Evolutionary conservation across 2,113 vertebrate genomes (phyloP).

Genomic region (Callorhinus ursinus): DNA sequence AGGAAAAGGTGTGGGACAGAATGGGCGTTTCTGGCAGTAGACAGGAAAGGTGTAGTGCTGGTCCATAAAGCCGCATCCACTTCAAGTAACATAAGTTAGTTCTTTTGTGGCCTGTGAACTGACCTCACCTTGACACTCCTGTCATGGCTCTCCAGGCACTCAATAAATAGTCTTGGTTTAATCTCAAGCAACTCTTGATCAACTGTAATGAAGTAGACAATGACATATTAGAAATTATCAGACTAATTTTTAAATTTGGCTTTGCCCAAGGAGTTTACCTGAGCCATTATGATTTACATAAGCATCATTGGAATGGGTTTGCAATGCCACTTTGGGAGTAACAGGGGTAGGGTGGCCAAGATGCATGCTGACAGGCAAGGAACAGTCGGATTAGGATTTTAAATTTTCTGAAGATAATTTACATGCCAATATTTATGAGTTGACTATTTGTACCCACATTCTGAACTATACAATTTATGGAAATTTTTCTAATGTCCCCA

Average conservation of each 20-base stretch:
- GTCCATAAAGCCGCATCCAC: background rate
- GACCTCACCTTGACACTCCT: background rate
- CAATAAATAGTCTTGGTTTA: slow-evolving; percentile 23
- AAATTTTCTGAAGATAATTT: slow-evolving; percentile 17
- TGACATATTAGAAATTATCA: background rate
- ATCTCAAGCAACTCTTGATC: background rate
- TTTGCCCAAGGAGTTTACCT: background rate
- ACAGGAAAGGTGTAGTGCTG: background rate
- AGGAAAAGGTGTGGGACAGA: background rate
- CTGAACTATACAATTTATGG: slow-evolving; percentile 31
- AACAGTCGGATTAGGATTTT: background rate
- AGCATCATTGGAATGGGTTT: background rate
- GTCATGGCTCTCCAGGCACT: background rate
- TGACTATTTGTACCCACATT: slow-evolving; percentile 17
- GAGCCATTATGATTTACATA: slow-evolving; percentile 27
- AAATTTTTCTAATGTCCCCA: slow-evolving; percentile 8
- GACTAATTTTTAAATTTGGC: background rate
- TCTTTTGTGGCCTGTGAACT: slow-evolving; percentile 8
- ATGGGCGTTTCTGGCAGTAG: background rate
- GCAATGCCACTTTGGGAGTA: background rate
- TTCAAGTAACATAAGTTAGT: background rate
- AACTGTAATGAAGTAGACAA: background rate
- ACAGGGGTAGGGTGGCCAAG: background rate
- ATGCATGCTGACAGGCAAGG: background rate
- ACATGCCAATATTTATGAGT: background rate